Percentiles rank a stretch among this genome's conserved stretches.
Evolutionary conservation across 2,797 vertebrate species (phyloP).

Genomic region (Melanogrammus aeglefinus): DNA sequence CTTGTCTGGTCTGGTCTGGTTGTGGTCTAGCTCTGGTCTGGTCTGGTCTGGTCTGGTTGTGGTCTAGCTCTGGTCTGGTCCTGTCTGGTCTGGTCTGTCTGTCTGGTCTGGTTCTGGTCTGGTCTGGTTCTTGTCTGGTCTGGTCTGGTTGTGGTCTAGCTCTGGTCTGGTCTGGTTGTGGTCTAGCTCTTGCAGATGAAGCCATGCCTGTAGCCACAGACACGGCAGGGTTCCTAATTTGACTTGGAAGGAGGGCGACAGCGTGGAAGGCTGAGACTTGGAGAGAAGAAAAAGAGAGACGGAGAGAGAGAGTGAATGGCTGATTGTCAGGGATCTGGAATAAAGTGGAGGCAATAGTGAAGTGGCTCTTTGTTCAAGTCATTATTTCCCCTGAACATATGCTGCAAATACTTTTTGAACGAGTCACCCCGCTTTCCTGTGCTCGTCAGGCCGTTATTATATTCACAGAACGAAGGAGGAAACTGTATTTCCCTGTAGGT

Average conservation of each 20-base stretch:
- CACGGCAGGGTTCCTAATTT: not conserved
- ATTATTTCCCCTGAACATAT: slow-evolving; percentile 1
- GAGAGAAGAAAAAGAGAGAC: not conserved
- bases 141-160: not conserved
- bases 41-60: too few species aligned
- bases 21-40: too few species aligned
- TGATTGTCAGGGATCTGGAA: not conserved
- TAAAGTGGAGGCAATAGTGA: not conserved
- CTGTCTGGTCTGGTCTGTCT: too few species aligned
- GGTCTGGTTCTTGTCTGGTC: not conserved
- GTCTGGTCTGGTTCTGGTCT: not conserved
- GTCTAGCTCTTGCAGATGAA: not conserved
- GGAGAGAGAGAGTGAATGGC: not conserved
- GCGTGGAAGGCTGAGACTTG: not conserved
- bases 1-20: too few species aligned
- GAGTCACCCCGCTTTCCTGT: not conserved
- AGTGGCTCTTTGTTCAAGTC: not conserved
- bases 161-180: not conserved
- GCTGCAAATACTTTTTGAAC: not conserved
- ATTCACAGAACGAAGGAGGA: not conserved
- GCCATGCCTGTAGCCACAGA: not conserved
- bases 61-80: too few species aligned
- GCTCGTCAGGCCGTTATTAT: not conserved
- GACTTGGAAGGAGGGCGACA: not conserved
- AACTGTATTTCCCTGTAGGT: not conserved